phyloP scores from a whole-genome alignment of 92 coral and sea anemone species.

The Siderastrea radians region DNA sequence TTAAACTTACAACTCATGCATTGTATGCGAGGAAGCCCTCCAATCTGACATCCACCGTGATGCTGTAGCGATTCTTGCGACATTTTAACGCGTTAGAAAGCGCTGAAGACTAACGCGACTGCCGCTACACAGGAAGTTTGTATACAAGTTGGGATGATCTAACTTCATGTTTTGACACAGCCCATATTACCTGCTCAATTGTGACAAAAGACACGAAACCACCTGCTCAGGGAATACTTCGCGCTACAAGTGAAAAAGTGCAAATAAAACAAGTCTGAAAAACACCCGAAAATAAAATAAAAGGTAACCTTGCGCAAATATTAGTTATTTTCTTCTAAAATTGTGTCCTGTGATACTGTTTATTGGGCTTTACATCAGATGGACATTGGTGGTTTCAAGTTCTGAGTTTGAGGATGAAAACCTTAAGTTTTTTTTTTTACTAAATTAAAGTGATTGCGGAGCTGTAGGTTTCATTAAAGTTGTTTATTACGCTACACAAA shows the following conservation, averaged over 20 bases:
- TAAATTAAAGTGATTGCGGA: too few species aligned
- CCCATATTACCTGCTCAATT: conserved; percentile 40
- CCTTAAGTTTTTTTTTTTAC: too few species aligned
- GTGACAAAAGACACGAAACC: conserved; percentile 4
- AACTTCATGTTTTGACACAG: conserved; percentile 40
- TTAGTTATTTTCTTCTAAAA: too few species aligned
- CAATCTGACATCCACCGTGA: conserved; percentile 49
- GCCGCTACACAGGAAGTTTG: conserved; percentile 35
- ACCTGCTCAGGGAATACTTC: neutral
- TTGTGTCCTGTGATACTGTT: too few species aligned
- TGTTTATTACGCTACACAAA: too few species aligned
- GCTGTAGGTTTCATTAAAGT: too few species aligned
- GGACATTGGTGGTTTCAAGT: too few species aligned
- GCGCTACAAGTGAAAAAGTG: neutral
- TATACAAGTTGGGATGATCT: conserved; percentile 43
- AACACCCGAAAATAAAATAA: neutral
- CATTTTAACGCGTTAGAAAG: conserved; percentile 31
- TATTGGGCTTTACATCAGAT: too few species aligned
- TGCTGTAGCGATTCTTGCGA: conserved; percentile 43
- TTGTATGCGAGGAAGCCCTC: conserved; percentile 42
- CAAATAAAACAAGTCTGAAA: neutral
- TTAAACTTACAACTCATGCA: conserved; percentile 52
- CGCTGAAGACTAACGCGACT: conserved; percentile 23
- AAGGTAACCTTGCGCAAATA: too few species aligned
- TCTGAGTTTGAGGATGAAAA: too few species aligned